Percentiles rank a stretch among this genome's conserved stretches.
These are phyloP conservation scores for Gonatopus flavifemur DNA, from an alignment of 1,140 invertebrate species.

Conservation along the genomic window DNA sequence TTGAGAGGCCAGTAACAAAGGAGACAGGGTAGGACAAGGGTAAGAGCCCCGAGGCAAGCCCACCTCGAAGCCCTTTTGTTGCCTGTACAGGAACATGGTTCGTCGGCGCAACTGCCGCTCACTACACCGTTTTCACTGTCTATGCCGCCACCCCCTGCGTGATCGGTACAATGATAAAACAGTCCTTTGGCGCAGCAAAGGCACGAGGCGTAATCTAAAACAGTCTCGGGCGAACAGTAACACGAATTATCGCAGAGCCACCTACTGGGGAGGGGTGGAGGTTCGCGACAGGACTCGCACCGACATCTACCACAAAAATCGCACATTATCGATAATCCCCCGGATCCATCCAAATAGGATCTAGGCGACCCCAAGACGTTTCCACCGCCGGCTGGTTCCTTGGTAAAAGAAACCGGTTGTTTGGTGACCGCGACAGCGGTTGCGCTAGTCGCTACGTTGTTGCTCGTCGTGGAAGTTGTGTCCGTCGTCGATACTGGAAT, in stretches of 20 bases:
- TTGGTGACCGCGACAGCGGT: constrained; percentile 56
- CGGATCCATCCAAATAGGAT: constrained; percentile 37
- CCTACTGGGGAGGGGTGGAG: constrained; percentile 77
- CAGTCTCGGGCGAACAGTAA: constrained; percentile 81
- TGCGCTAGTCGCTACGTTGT: constrained; percentile 19
- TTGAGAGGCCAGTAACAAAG: constrained; percentile 90
- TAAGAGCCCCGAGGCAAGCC: constrained; percentile 80
- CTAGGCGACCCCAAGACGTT: constrained; percentile 41
- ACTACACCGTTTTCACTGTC: too few relatives aligned
- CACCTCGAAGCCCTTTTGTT: constrained; percentile 72
- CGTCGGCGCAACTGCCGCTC: constrained; percentile 70
- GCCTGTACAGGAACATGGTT: constrained; percentile 83
- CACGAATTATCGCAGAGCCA: constrained; percentile 88
- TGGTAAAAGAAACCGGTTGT: constrained; percentile 63
- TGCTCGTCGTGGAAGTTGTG: constrained; percentile 15
- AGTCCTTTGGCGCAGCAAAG: constrained; percentile 90
- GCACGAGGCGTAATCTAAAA: constrained; percentile 86
- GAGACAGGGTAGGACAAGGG: constrained; percentile 82
- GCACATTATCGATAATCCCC: constrained; percentile 73
- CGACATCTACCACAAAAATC: constrained; percentile 81
- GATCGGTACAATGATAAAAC: constrained; percentile 88
- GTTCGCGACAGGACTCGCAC: constrained; percentile 84
- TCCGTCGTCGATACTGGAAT: constrained; percentile 40
- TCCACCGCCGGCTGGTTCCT: constrained; percentile 58
- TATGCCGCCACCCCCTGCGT: constrained; percentile 65